Base-by-base conservation (phyloP, 1,140 invertebrate genomes). In the Cepaea nemoralis region DNA sequence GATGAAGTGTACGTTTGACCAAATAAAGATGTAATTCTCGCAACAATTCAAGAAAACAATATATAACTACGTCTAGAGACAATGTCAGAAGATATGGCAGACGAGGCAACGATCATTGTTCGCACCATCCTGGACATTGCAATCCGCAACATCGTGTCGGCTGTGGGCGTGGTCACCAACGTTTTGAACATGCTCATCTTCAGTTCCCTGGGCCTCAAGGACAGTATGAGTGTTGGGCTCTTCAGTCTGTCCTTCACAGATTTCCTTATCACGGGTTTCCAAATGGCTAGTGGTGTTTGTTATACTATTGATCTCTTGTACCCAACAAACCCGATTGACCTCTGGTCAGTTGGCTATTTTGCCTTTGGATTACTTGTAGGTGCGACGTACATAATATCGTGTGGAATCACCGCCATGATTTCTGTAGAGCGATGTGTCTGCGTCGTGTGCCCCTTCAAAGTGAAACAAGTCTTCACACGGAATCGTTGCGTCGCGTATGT, bases 171-270 rank as follows among this genome's bases (percentile, higher is more conserved):
- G 19, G n/a, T 74, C 71, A 50, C 19, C 12, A 74, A 74, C n/a
- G 1, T 74, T 27, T 16, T 74, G 1, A 45, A 48, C 42, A 48
- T 74, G 1, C 2, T 42, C 40, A 48, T 74, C 33, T 48, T 74
- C 27, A 16, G n/a, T 12, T 50, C 31, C 12, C 71, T 74, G 8
- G 71, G 71, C 8, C 42, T 74, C 19, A 74, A 42, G 24, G 40
- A 74, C 71, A 74, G 71, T 27, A 74, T 74, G 71, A 48, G 19
- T 35, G 42, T 74, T 33, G 39, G 39, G 12, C 37, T 74, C 1
- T 74, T 74, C 33, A 1, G 12, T 45, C 40, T 74, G 31, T 74
- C 71, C 6, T 27, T 74, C 12, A 50, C 71, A 12, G 71, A 74
- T 42, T 48, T 48, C 33, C 27, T 74, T 8, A 12, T 48, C 31